A percentile compares a stretch with the other conserved stretches of the same genome.
These are phyloP conservation scores for Geococcyx californianus DNA, from an alignment of 2,113 vertebrate species.

Conservation along the genomic window DNA sequence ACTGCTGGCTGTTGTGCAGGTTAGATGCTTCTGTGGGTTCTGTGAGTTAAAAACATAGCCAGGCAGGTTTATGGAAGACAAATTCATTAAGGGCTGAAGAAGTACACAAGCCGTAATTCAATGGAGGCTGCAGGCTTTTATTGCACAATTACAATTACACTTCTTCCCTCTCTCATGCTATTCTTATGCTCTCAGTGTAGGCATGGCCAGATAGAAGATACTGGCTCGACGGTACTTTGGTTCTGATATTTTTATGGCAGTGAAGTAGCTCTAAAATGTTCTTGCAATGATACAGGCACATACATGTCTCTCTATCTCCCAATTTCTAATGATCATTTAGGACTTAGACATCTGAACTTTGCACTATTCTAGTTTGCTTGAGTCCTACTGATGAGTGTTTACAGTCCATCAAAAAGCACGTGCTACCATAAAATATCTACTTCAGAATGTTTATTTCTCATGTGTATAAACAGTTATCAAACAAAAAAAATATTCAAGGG, in stretches of 20 bases:
- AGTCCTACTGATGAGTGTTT: no score
- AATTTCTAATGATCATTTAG: neutral
- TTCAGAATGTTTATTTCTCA: neutral
- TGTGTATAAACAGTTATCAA: neutral
- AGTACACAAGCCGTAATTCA: neutral
- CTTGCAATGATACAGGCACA: neutral
- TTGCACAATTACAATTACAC: neutral
- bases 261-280: neutral
- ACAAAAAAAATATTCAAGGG: neutral
- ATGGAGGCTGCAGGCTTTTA: neutral
- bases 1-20: neutral
- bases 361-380: neutral
- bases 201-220: accelerated
- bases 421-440: neutral
- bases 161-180: neutral
- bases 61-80: neutral
- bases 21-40: neutral
- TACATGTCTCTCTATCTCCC: neutral
- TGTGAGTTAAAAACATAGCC: neutral
- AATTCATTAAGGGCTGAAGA: neutral
- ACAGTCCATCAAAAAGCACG: neutral
- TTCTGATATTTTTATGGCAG: neutral
- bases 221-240: neutral
- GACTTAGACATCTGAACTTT: neutral
- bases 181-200: no score